Base-by-base conservation (phyloP, 2,888 invertebrate genomes). In the Rotaria socialis region DNA sequence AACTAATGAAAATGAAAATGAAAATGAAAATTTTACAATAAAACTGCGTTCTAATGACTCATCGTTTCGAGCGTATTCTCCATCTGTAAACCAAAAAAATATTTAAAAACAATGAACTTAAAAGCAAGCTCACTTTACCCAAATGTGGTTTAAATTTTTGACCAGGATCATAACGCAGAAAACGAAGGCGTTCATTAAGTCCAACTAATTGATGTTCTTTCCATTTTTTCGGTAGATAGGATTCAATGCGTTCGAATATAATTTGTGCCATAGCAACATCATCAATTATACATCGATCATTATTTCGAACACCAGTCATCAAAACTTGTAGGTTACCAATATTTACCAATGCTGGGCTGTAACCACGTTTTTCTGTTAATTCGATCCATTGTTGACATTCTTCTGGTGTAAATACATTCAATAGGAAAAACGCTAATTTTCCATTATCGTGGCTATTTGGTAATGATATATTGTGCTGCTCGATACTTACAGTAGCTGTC, bases 91-190 rank as follows among this genome's bases (percentile, higher is more conserved):
- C 24, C 14, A 27, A 7, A 5, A 27, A 67, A 56, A 24, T 4
- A 24, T 56, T 56, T 10, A 56, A 24, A 24, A 56, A 56, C 6
- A 3, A 56, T 56, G 14, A 24, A 24, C 1, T 5, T 56, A 56
- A 56, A 11, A 50, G 8, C 50, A 50, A 56, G 8, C 14, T 56
- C 0, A 24, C 24, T 14, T 56, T 24, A 56, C 56, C 90, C 80
- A 88, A 87, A 85, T 90, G 90, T 11, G 89, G 88, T 43, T 88
- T 88, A 86, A 90, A 90, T 50, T 89, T 89, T 85, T 89, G 89
- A 0, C 89, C 90, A 10, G 89, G 88, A 27, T 89, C 88, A 85
- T 90, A 90, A 4, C 89, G 86, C 80, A 89, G 85, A 87, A 89
- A 88, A 24, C 89, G 86, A 35, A 89, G 86, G 60, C 89, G 89